Percentiles rank a stretch among this genome's conserved stretches.
These are phyloP conservation scores for Dryococelus australis DNA, from an alignment of 2,888 invertebrate species.

Conservation along the genomic window DNA sequence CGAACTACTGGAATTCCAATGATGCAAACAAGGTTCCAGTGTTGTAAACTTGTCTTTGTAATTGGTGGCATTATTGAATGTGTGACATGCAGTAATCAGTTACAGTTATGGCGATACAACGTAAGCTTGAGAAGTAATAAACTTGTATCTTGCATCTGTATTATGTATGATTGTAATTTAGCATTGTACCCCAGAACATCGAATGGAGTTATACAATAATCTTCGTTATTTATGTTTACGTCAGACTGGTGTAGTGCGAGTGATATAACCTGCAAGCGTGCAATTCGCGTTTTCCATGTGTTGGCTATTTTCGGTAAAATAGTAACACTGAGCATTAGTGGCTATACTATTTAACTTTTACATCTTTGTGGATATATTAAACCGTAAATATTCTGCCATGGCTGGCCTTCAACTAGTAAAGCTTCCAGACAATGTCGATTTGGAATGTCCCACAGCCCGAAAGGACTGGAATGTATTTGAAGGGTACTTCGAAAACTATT, in stretches of 20 bases:
- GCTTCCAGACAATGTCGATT: not conserved
- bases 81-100: too few relatives aligned
- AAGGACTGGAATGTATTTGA: not conserved
- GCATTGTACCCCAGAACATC: not conserved
- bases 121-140: too few relatives aligned
- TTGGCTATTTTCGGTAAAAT: not conserved
- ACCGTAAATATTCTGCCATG: not conserved
- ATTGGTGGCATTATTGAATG: too few relatives aligned
- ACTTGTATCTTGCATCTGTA: too few relatives aligned
- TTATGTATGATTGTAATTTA: not conserved
- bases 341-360: not conserved
- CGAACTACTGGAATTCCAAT: too few relatives aligned
- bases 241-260: not conserved
- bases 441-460: not conserved
- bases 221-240: not conserved
- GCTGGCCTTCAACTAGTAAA: not conserved
- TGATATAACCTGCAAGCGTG: not conserved
- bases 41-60: too few relatives aligned
- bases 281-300: not conserved
- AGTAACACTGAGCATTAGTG: not conserved
- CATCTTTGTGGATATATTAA: not conserved
- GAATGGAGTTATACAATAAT: not conserved
- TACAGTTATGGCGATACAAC: too few relatives aligned
- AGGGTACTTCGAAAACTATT: not conserved
- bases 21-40: too few relatives aligned